These are phyloP conservation scores for Dilophus febrilis DNA, from an alignment of 2,888 invertebrate genomes.

Conservation along the genomic window DNA sequence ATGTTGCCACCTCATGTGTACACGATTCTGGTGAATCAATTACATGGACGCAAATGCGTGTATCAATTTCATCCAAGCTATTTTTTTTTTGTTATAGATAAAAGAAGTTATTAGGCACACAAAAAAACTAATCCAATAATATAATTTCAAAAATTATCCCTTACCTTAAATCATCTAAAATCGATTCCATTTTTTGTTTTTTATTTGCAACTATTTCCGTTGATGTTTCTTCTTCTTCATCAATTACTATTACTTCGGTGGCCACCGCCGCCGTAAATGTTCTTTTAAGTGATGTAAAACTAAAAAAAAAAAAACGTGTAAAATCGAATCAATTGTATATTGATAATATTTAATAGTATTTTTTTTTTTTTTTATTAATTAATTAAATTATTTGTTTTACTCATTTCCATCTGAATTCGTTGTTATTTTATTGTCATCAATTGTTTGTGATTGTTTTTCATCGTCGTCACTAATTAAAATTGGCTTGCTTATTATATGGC, in stretches of 20 bases:
- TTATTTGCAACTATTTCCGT: too few species aligned
- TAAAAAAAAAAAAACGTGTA: too few species aligned
- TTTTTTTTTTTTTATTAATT: neutral
- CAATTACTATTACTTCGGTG: conserved; percentile 8
- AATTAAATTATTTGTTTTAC: neutral
- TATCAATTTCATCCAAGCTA: conserved; percentile 57
- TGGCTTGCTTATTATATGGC: conserved; percentile 9
- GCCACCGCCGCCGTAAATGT: too few species aligned
- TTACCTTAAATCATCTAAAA: conserved; percentile 21
- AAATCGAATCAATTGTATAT: too few species aligned
- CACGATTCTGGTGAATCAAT: conserved; percentile 85
- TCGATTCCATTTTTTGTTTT: conserved; percentile 20
- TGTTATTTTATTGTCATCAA: neutral
- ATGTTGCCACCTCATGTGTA: conserved; percentile 90
- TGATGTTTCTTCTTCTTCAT: conserved; percentile 11
- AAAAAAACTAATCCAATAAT: neutral
- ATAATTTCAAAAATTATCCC: conserved; percentile 3
- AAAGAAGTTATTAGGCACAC: too few species aligned
- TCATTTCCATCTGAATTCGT: neutral
- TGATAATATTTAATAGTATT: too few species aligned
- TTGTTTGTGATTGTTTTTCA: neutral
- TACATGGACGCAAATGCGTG: conserved; percentile 72
- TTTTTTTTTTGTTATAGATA: too few species aligned
- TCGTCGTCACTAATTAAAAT: conserved; percentile 7
- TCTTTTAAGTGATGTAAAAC: conserved; percentile 8